Evolutionary conservation across 2,797 vertebrate genomes (phyloP), one percentile per base, ranked within the genome.

Genomic region (Craterocephalus amniculus): DNA sequence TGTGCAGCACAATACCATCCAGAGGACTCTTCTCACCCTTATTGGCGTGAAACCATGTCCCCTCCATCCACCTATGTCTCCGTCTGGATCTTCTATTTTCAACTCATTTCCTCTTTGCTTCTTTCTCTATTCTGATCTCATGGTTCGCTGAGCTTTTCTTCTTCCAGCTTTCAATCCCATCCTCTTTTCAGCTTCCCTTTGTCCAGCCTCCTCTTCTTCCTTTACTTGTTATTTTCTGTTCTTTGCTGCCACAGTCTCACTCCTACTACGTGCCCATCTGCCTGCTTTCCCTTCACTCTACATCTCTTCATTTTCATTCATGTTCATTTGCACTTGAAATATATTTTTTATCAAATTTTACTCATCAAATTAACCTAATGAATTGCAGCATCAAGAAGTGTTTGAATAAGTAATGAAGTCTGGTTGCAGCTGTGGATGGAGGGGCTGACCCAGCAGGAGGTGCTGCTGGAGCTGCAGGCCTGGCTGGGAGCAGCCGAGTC

Each of bases 391-490:
- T 45, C 4, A 45, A n/a, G 1, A 4, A 45, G 16, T 4, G 8
- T 45, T 40, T 40, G 3, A 14, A 6, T 18, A 43, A 18, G 43
- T 45, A n/a, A 45, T n/a, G 8, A 38, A 14, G 36, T 38, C 2
- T 38, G 36, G 6, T 2, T 35, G 35, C 35, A 38, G 97, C 89
- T 92, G 70, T 95, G 96, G 90, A 86, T 96, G 92, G 92, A 96
- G 85, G 92, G 86, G 40, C 29, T 95, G 78, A 90, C 89, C 6
- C 96, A 96, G 4, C 92, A 95, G 75, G 90, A 79, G 75, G 95
- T 95, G 49, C 95, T 98, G 87, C 78, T 79, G 20, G 94, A 96
- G 74, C 83, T 96, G 70, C 94, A 93, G 69, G 64, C 48, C 74
- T 97, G 94, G 95, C 90, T 98, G 69, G 62, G 70, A n/a, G 67